phyloP scores from a whole-genome alignment of 2,888 invertebrate genomes.

The Congeria kusceri region DNA sequence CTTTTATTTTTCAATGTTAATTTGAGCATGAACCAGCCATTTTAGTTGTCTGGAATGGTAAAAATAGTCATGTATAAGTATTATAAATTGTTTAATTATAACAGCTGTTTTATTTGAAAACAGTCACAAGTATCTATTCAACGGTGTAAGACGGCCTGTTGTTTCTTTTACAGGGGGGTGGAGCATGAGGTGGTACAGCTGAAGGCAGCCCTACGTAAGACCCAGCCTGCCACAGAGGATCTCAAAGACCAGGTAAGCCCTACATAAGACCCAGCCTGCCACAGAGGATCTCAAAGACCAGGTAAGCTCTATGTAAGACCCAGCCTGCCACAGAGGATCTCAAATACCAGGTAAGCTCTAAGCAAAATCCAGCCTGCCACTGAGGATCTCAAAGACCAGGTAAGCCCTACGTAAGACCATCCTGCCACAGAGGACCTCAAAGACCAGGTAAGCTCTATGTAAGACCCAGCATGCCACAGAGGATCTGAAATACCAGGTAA shows the following conservation, averaged over 20 bases:
- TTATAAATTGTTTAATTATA: too few species aligned
- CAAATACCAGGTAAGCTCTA: constrained; percentile 62
- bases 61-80: too few species aligned
- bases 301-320: constrained; percentile 66
- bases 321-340: constrained; percentile 60
- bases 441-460: too few species aligned
- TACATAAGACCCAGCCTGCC: constrained; percentile 69
- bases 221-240: constrained; percentile 58
- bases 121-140: too few species aligned
- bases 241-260: constrained; percentile 57
- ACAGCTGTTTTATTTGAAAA: too few species aligned
- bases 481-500: too few species aligned
- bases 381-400: constrained; percentile 58
- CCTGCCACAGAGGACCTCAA: too few species aligned
- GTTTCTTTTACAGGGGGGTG: constrained; percentile 70
- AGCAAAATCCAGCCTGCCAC: constrained; percentile 66
- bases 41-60: too few species aligned
- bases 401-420: too few species aligned
- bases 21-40: too few species aligned
- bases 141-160: not conserved
- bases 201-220: constrained; percentile 69
- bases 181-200: constrained; percentile 78
- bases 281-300: constrained; percentile 50
- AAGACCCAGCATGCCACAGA: too few species aligned
- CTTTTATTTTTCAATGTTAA: too few species aligned